Base-by-base conservation (phyloP, 2,797 vertebrate genomes). In the Numenius phaeopus region DNA sequence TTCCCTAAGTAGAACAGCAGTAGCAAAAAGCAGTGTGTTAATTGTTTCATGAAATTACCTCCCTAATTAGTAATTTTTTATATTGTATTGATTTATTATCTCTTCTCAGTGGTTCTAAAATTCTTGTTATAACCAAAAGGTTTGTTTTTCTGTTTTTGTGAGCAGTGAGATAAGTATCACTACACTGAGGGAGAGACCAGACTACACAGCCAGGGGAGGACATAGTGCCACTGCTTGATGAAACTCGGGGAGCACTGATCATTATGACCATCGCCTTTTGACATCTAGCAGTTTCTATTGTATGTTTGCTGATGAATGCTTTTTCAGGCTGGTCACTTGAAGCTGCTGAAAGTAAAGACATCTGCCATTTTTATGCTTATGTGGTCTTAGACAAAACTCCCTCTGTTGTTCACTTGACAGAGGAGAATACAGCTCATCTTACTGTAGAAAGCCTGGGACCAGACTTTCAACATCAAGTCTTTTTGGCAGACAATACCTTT, bases 401-500 rank as follows among this genome's bases (percentile, higher is more conserved):
- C 97, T 98, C 97, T 98, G 99, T 99, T 98, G 59, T 97, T 97
- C 71, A 13, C 69, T 72, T 89, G 79, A 95, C 87, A 94, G 90
- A 95, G 72, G 30, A 98, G 98, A 98, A 87, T 81, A 98, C 98
- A 98, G 98, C 98, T 99, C 98, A 97, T 98, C 98, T 99, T 99
- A 99, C 98, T 98, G 91, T 91, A 96, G 96, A 98, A 97, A 98
- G 93, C 57, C 69, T 95, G 97, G 72, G 94, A 82, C 82, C 46
- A 89, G 92, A 52, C 84, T 92, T 96, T 95, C 91, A 97, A 97
- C 98, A 98, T 98, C 95, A 93, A 92, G 86, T 96, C 95, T 97
- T 97, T 67, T 96, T 97, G 83, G 75, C 76, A 98, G 98, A 99
- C 98, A 99, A 99, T 99, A 71, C 94, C 95, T 97, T 76, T 92